Evolutionary conservation across 2,888 invertebrate species (phyloP).

Genomic region (Elegia similella): DNA sequence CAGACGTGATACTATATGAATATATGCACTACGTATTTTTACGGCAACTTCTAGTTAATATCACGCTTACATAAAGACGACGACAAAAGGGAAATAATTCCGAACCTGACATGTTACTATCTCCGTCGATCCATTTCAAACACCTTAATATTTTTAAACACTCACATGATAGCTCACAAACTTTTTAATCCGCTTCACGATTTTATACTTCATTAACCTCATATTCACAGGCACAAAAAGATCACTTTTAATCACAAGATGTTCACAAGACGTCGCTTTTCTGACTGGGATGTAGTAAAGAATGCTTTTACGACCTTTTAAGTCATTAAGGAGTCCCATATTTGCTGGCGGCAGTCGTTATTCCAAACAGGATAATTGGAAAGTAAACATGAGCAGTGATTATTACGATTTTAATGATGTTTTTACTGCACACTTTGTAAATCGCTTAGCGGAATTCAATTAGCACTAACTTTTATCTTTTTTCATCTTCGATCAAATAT

Average conservation of each 20-base stretch:
- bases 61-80: too few species aligned
- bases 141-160: background rate
- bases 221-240: constrained; percentile 1
- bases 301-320: constrained; percentile 26
- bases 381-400: constrained; percentile 18
- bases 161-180: constrained; percentile 3
- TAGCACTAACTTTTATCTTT: constrained; percentile 13
- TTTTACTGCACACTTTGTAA: constrained; percentile 12
- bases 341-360: constrained; percentile 12
- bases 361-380: constrained; percentile 16
- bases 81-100: too few species aligned
- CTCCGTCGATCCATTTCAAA: too few species aligned
- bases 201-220: constrained; percentile 4
- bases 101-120: too few species aligned
- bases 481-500: too few species aligned
- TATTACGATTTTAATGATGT: constrained; percentile 17
- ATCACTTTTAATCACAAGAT: constrained; percentile 8
- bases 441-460: constrained; percentile 16
- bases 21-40: too few species aligned
- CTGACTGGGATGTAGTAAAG: constrained; percentile 24
- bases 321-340: constrained; percentile 27
- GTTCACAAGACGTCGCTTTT: constrained; percentile 23
- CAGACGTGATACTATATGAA: too few species aligned
- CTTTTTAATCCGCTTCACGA: background rate
- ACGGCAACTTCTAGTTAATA: too few species aligned